Evolutionary conservation across 2,113 vertebrate genomes (phyloP).

Genomic region (Microtus oregoni): DNA sequence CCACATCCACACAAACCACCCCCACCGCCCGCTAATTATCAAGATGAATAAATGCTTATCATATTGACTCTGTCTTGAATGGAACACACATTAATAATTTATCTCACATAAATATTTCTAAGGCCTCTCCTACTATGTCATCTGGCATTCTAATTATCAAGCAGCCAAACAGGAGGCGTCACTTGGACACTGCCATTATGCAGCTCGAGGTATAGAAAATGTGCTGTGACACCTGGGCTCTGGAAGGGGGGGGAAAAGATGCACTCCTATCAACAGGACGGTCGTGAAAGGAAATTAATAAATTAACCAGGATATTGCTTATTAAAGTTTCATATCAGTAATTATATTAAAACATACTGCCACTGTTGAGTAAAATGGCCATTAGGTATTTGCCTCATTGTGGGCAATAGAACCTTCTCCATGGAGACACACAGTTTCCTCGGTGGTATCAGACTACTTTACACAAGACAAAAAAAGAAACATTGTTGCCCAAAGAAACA

Average conservation of each 20-base stretch:
- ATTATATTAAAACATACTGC: slow-evolving; percentile 67
- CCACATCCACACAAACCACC: background rate
- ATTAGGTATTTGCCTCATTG: slow-evolving; percentile 69
- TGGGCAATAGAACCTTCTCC: slow-evolving; percentile 64
- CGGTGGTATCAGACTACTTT: background rate
- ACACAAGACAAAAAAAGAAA: slow-evolving; percentile 20
- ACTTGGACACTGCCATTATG: slow-evolving; percentile 57
- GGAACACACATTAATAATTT: slow-evolving; percentile 77
- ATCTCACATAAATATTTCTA: slow-evolving; percentile 71
- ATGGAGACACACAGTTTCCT: slow-evolving; percentile 62
- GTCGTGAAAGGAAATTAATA: slow-evolving; percentile 72
- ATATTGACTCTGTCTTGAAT: slow-evolving; percentile 52
- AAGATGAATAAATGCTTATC: slow-evolving; percentile 69
- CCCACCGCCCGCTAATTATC: slow-evolving; percentile 42
- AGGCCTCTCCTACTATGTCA: slow-evolving; percentile 46
- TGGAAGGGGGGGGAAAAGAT: background rate
- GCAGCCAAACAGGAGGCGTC: slow-evolving; percentile 52
- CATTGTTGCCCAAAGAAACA: background rate
- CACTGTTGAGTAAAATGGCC: slow-evolving; percentile 65
- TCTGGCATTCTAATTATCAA: slow-evolving; percentile 76
- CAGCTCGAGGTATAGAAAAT: background rate
- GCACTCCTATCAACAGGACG: slow-evolving; percentile 45
- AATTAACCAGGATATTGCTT: slow-evolving; percentile 75
- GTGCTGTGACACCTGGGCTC: slow-evolving; percentile 21
- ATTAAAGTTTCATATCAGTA: slow-evolving; percentile 75